Evolutionary conservation across 2,797 vertebrate genomes (phyloP), one percentile per base, ranked within the genome.

Genomic region (Neosilurus hyrtlii): DNA sequence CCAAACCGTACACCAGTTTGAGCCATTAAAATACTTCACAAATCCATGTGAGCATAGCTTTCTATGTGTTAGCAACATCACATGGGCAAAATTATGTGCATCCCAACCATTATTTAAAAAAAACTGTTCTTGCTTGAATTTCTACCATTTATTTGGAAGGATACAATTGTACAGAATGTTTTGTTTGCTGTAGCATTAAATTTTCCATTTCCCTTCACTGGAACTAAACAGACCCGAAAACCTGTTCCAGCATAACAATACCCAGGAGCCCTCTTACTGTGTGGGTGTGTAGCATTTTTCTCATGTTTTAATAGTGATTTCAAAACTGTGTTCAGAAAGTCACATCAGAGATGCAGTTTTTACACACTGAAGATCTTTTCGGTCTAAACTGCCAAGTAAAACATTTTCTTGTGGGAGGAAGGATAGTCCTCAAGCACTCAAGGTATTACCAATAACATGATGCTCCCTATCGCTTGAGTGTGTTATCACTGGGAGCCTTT

Each of bases 401-500:
- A 75, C 30, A 11, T 57, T 30, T 6, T 14, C 30, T 20, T 59
- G 35, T 57, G 43, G 75, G 82, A 83, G 86, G 83, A 85, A 84
- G 83, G 84, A 86, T 51, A 54, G 68, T n/a, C 73, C 70, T 71
- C 35, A 26, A 11, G 37, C 18, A 49, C 15, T 83, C 57, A 81
- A 89, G 82, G 88, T 91, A 90, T 91, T 84, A n/a, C 49, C 15
- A 10, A 18, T 62, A 67, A 43, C 43, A 86, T 86, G 57, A 70
- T 85, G 24, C 66, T 82, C 56, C 18, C 30, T 62, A 71, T 84
- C 82, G 75, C 81, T 30, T 66, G 1, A 3, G 54, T 80, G 84
- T 73, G 20, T 92, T 92, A 93, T 74, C 65, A 92, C 90, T 84
- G 91, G 87, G 89, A 88, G 86, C 84, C 84, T 54, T 18, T 66